phyloP scores from a whole-genome alignment of 1,140 invertebrate genomes.

The Drosophila ohnishii region DNA sequence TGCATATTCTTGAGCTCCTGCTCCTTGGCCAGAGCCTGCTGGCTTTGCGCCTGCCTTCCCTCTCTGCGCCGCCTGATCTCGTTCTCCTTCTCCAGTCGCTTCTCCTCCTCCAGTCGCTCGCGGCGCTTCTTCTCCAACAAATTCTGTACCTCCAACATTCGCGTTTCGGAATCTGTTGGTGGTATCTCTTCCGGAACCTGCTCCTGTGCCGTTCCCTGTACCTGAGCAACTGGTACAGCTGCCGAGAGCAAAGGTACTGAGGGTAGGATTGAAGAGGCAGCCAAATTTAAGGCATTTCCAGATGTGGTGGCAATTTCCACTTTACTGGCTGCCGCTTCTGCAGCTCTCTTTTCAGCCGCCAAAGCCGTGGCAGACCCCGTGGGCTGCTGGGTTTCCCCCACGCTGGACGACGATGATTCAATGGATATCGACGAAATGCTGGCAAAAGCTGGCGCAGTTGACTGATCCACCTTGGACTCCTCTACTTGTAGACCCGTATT shows the following conservation, averaged over 20 bases:
- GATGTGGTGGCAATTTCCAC: constrained; percentile 2
- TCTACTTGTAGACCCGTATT: background rate
- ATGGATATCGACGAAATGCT: constrained; percentile 11
- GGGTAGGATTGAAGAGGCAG: constrained; percentile 12
- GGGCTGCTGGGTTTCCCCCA: background rate
- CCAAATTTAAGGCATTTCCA: background rate
- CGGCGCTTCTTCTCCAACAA: constrained; percentile 20
- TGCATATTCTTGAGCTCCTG: constrained; percentile 88
- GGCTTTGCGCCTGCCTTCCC: constrained; percentile 88
- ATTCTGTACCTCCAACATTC: constrained; percentile 33
- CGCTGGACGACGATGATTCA: constrained; percentile 2
- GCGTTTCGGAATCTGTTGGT: background rate
- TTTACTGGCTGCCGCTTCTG: constrained; percentile 2
- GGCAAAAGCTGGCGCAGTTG: background rate
- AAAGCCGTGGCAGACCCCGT: constrained; percentile 11
- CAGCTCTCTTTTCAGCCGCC: constrained; percentile 25
- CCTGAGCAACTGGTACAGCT: constrained; percentile 2
- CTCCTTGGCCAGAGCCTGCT: constrained; percentile 89
- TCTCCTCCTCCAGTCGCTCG: constrained; percentile 48
- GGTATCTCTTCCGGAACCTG: background rate
- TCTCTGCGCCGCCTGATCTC: constrained; percentile 89
- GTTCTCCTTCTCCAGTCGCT: constrained; percentile 66
- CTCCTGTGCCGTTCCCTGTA: background rate
- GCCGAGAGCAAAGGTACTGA: background rate
- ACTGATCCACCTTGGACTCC: background rate